These are phyloP conservation scores for Spongilla lacustris DNA, from an alignment of 37 sponge, comb jelly and placozoan genomes.

Conservation along the genomic window DNA sequence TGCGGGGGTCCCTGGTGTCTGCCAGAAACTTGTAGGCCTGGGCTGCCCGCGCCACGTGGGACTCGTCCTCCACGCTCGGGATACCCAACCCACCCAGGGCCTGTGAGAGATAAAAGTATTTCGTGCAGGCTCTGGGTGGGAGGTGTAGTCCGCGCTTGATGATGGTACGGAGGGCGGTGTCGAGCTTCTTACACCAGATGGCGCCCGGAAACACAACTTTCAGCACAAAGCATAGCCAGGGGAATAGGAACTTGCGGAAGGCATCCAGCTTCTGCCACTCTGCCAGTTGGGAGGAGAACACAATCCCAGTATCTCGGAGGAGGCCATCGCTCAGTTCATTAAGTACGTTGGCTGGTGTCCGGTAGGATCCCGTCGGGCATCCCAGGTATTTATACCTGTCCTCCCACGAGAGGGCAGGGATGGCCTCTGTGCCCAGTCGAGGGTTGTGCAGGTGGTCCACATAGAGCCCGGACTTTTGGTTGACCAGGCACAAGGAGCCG, in stretches of 20 bases:
- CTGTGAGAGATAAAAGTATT: conserved; percentile 13
- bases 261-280: conserved; percentile 72
- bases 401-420: conserved; percentile 20
- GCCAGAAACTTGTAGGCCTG: no score
- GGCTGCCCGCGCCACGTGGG: no score
- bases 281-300: not conserved
- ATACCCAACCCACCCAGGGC: conserved; percentile 36
- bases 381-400: conserved; percentile 42
- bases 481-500: conserved; percentile 19
- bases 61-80: conserved; percentile 9
- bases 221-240: conserved; percentile 10
- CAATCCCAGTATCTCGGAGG: not conserved
- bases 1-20: no score
- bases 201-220: not conserved
- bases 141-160: conserved; percentile 5
- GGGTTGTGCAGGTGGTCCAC: not conserved
- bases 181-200: conserved; percentile 7
- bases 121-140: not conserved
- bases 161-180: not conserved
- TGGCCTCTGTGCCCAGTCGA: not conserved
- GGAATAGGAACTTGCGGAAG: conserved; percentile 22
- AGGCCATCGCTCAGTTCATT: not conserved
- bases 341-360: not conserved
- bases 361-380: not conserved
- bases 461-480: not conserved